Conservation (phyloP, 2,888 invertebrate species). For the Xanthorhoe designata region DNA sequence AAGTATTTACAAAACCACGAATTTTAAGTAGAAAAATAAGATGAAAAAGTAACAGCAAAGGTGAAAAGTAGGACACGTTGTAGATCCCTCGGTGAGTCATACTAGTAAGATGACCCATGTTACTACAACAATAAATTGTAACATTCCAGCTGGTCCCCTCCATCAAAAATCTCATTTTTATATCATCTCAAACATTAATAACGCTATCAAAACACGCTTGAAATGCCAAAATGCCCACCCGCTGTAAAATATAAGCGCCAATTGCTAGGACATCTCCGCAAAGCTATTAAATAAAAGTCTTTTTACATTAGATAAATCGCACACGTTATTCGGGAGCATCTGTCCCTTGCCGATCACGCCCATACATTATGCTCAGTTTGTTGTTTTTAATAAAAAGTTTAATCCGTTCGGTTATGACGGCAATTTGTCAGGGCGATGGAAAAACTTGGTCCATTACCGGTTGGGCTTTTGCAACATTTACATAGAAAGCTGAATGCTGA, state of each 20-base stretch:
- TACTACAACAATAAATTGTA: slow-evolving; percentile 70
- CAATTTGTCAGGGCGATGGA: slow-evolving; percentile 83
- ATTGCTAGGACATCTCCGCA: slow-evolving; percentile 80
- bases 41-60: background rate
- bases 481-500: slow-evolving; percentile 4
- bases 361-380: slow-evolving; percentile 85
- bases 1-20: background rate
- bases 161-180: slow-evolving; percentile 79
- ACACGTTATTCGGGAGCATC: slow-evolving; percentile 82
- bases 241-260: slow-evolving; percentile 78
- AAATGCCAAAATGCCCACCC: slow-evolving; percentile 75
- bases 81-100: slow-evolving; percentile 7
- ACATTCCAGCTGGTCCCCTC: slow-evolving; percentile 67
- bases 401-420: slow-evolving; percentile 84
- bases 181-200: slow-evolving; percentile 76
- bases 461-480: slow-evolving; percentile 54
- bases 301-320: slow-evolving; percentile 85
- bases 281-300: slow-evolving; percentile 84
- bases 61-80: background rate
- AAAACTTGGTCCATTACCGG: slow-evolving; percentile 83
- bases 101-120: slow-evolving; percentile 58
- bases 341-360: slow-evolving; percentile 83
- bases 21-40: background rate
- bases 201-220: slow-evolving; percentile 73
- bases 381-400: slow-evolving; percentile 86